Percentiles rank a stretch among this genome's conserved stretches.
These are phyloP conservation scores for Aspidapion aeneum DNA, from an alignment of 2,888 invertebrate genomes.

Conservation along the genomic window DNA sequence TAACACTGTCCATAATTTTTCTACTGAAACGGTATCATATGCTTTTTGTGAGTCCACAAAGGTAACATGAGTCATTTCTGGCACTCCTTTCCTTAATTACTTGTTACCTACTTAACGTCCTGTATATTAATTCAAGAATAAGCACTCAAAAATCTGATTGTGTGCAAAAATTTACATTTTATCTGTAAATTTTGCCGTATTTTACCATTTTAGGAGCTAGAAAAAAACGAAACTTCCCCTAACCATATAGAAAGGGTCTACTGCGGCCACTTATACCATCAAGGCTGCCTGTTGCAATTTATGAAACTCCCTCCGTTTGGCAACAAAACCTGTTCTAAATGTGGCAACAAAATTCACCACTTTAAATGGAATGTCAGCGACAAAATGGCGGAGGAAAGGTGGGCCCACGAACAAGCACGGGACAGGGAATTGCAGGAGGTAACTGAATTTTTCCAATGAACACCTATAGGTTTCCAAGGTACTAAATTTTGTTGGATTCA, in stretches of 20 bases:
- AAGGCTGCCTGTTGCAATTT: slow-evolving; percentile 62
- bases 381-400: slow-evolving; percentile 66
- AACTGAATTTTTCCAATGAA: slow-evolving; percentile 63
- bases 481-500: too few relatives aligned
- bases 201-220: slow-evolving; percentile 52
- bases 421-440: slow-evolving; percentile 72
- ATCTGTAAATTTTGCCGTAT: too few relatives aligned
- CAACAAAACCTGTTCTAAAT: slow-evolving; percentile 64
- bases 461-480: too few relatives aligned
- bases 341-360: slow-evolving; percentile 64
- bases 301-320: slow-evolving; percentile 73
- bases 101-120: too few relatives aligned
- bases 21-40: too few relatives aligned
- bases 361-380: slow-evolving; percentile 70
- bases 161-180: too few relatives aligned
- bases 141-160: too few relatives aligned
- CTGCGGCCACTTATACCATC: slow-evolving; percentile 71
- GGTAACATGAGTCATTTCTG: too few relatives aligned
- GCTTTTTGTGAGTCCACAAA: too few relatives aligned
- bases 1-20: too few relatives aligned
- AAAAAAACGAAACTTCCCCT: slow-evolving; percentile 56
- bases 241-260: slow-evolving; percentile 65
- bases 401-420: slow-evolving; percentile 75
- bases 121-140: too few relatives aligned
- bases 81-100: too few relatives aligned